Percentiles rank a stretch among this genome's conserved stretches.
Evolutionary conservation across 2,888 invertebrate species (phyloP).

Genomic region (Temnothorax unifasciatus): DNA sequence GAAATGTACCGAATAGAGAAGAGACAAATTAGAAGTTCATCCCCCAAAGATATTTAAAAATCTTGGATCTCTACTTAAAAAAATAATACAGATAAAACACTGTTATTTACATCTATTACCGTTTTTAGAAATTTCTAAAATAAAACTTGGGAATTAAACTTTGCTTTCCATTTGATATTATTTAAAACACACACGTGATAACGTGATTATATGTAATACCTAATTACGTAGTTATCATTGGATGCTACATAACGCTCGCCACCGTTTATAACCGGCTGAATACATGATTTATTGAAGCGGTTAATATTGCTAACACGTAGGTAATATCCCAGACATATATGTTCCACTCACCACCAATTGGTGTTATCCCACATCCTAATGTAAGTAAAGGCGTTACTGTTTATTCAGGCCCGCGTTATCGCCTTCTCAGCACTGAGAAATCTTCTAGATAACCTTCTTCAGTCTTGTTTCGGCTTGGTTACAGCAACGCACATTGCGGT

Average conservation of each 20-base stretch:
- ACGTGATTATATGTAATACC: background rate
- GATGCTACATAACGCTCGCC: background rate
- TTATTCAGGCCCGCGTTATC: slow-evolving; percentile 72
- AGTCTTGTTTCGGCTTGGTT: slow-evolving; percentile 56
- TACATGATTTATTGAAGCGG: slow-evolving; percentile 45
- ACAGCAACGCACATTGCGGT: slow-evolving; percentile 20
- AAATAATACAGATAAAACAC: background rate
- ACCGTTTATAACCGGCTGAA: slow-evolving; percentile 22
- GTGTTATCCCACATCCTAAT: slow-evolving; percentile 56
- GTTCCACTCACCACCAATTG: slow-evolving; percentile 49
- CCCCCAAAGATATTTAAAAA: background rate
- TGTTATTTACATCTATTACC: background rate
- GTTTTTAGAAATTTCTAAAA: background rate
- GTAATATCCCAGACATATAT: slow-evolving; percentile 45
- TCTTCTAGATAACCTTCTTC: slow-evolving; percentile 71
- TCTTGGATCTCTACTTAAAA: background rate
- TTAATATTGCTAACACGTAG: slow-evolving; percentile 50
- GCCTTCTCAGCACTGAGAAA: slow-evolving; percentile 70
- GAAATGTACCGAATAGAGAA: background rate
- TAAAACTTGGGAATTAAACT: background rate
- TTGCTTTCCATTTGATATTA: background rate
- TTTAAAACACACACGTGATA: background rate
- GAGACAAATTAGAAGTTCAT: background rate
- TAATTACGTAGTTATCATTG: slow-evolving; percentile 33
- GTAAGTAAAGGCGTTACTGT: slow-evolving; percentile 63